phyloP scores from a whole-genome alignment of 1,140 invertebrate species.

The Drosophila bipectinata region DNA sequence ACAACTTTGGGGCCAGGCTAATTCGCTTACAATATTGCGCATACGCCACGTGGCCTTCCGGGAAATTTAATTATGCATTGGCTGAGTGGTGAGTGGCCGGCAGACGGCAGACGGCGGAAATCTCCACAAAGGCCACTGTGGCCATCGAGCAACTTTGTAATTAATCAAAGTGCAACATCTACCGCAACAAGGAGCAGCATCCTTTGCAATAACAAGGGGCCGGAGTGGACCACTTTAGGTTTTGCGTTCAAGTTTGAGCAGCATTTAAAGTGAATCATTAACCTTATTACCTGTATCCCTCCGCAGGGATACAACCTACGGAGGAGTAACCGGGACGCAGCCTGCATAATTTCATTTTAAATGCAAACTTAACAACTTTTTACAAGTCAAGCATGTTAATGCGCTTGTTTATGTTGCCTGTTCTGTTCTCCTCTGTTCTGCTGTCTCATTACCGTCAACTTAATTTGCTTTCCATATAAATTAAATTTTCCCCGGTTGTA shows the following conservation, averaged over 20 bases:
- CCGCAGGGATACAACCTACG: background rate
- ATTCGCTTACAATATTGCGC: slow-evolving; percentile 67
- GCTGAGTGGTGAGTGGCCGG: slow-evolving; percentile 25
- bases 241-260: slow-evolving; percentile 45
- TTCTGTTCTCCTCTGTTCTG: background rate
- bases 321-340: background rate
- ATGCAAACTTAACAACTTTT: slow-evolving; percentile 71
- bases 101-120: slow-evolving; percentile 23
- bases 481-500: slow-evolving; percentile 25
- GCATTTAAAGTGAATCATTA: slow-evolving; percentile 76
- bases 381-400: slow-evolving; percentile 68
- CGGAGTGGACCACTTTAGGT: slow-evolving; percentile 4
- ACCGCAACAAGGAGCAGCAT: slow-evolving; percentile 32
- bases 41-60: slow-evolving; percentile 55
- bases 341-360: slow-evolving; percentile 72
- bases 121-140: slow-evolving; percentile 39
- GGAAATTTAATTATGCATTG: slow-evolving; percentile 71
- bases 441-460: slow-evolving; percentile 48
- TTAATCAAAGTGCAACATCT: slow-evolving; percentile 72
- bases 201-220: slow-evolving; percentile 5
- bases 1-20: slow-evolving; percentile 25
- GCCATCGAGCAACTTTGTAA: slow-evolving; percentile 54
- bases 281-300: slow-evolving; percentile 58
- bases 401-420: slow-evolving; percentile 40
- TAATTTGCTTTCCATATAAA: slow-evolving; percentile 50